Evolutionary conservation across 2,888 invertebrate genomes (phyloP), one percentile per base, ranked within the genome.

Genomic region (Aromia moschata): DNA sequence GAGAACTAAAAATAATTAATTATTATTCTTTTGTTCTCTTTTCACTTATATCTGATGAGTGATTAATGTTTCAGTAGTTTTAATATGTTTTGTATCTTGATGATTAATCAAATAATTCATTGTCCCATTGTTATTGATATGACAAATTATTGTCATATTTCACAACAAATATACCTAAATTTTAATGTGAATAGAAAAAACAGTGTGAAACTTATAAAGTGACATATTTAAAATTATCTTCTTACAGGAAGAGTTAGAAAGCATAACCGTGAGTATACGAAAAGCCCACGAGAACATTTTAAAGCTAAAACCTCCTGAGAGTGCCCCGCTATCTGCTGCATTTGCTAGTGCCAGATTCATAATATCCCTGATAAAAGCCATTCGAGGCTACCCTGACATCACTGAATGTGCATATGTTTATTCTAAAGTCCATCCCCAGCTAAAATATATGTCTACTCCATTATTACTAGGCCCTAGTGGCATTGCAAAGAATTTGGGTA

Each of bases 251-350:
- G 77, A 79, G 66, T 55, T 79, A 12, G 76, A 78, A 68, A 69
- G 71, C 41, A 69, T 81, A 25, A 80, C 80, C 0, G 69, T 68
- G 46, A 74, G 72, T 15, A 68, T 82, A 2, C 85, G 88, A 79
- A 85, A 85, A 69, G 88, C 89, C 40, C 86, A 86, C 25, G 85
- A 86, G 15, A 86, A 87, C 71, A 85, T 88, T 18, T 83, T 86
- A 7, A 85, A 86, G 67, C 84, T 87, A 7, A 87, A 87, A 77
- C 84, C 84, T 52, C 85, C 85, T 43, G 83, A 85, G 43, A 85
- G 85, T 12, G 74, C 73, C n/a, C 86, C 86, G 11, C 78, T 90
- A 49, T 85, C 87, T 0, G 85, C 85, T 82, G 87, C 89, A 0
- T 87, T 83, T 71, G 87, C 88, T 30, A 85, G 84, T 16, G 85